Base-by-base conservation (phyloP, 2,888 invertebrate species). In the Acanthococcus lagerstroemiae region DNA sequence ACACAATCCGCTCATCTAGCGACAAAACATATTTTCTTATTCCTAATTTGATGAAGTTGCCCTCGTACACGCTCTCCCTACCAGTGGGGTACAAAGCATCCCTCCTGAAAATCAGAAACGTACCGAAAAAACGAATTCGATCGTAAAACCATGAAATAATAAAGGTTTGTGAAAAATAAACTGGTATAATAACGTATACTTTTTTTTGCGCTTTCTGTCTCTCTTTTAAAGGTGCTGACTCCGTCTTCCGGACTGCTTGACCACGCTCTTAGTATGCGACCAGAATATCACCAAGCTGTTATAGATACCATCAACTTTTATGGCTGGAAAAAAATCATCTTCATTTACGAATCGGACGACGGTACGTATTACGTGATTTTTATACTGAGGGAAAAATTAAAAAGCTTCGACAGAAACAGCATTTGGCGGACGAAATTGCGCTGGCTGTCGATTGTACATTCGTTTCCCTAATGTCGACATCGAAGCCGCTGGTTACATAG, bases 241-340 rank as follows among this genome's bases (percentile, higher is more conserved):
- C 91, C 91, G 30, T 90, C 91, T 19, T 90, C 90, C 2, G 90
- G 91, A n/a, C 83, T 88, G 72, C 81, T 90, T 73, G 91, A 92
- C 79, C 90, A 88, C 75, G 93, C 92, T 61, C 87, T 93, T 74
- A 91, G 91, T 77, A 88, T 97, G 87, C 83, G 94, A 69, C 96
- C 97, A 45, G 90, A 95, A 78, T 95, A 95, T 78, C 92, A 95
- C 77, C 87, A 87, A 74, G 95, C 96, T 67, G 88, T 97, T 75
- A 89, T 95, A 71, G 95, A 95, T 78, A 88, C 95, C 67, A 92
- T 97, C 73, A 83, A 87, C 70, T 87, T 90, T 78, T 96, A 96
- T 77, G 88, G 86, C 54, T 95, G 94, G 94, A 83, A 84, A 72
- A 85, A 86, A 75, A 85, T 94, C 71, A 89, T 93, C 74, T 93